Evolutionary conservation across 1,140 invertebrate species (phyloP), one percentile per base, ranked within the genome.

Genomic region (Drosophila cardini): DNA sequence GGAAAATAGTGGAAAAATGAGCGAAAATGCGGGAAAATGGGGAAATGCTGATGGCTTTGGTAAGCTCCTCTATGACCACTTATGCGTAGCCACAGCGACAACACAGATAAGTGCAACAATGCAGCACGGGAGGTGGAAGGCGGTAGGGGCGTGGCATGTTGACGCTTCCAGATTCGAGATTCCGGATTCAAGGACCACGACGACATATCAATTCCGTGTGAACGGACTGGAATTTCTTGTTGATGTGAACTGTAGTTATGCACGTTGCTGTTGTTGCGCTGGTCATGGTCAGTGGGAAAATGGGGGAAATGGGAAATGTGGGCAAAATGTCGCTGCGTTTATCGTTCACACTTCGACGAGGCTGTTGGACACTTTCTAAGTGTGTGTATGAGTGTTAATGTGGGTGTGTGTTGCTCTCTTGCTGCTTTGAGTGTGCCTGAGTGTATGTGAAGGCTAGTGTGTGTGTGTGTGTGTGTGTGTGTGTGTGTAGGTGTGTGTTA

Each of bases 131-230:
- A 26, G 56, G 13, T 8, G 3, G 6, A 10, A 11, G 65, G 43
- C 64, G 52, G 65, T 48, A 57, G 30, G 55, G 15, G n/a, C 26
- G 42, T 32, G 15, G 8, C 36, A 38, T 26, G 21, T 26, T 3
- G 21, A 3, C 21, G 21, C 21, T 26, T 26, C 21, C 21, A 10
- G 34, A n/a, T 42, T 15, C 32, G 9, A 34, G 26, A 2, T 11
- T 21, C 18, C n/a, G 3, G 32, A 55, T 15, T 45, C 9, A 18
- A 53, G 26, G 8, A 38, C 58, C 67, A 67, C 55, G 52, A 78
- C 72, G 63, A 87, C 83, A 84, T 89, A 87, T 87, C 83, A 87
- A 87, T 87, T 87, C 83, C 84, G 65, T 84, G 80, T 87, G 83
- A 87, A 52, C 65, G 84, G 62, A 62, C 78, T 76, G 58, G 43